phyloP scores from a whole-genome alignment of 2,797 vertebrate genomes.

The Notoglanidium macrostoma region DNA sequence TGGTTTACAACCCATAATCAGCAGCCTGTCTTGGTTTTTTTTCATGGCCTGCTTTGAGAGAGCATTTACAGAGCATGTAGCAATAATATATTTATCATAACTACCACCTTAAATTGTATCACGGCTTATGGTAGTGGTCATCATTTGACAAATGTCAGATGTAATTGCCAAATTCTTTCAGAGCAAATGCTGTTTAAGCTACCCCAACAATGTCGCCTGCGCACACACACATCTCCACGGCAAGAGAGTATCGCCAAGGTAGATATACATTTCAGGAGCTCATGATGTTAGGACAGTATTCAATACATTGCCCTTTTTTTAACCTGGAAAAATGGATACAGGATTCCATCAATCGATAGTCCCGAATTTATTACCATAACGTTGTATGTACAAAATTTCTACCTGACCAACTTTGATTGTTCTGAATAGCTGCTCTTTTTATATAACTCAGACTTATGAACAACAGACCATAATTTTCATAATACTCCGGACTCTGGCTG shows the following conservation, averaged over 20 bases:
- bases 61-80: slow-evolving; percentile 46
- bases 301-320: neutral
- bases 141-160: neutral
- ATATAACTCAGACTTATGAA: neutral
- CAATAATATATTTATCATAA: slow-evolving; percentile 21
- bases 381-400: neutral
- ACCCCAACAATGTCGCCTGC: neutral
- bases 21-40: slow-evolving; percentile 10
- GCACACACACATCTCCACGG: neutral
- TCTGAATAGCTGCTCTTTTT: neutral
- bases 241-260: neutral
- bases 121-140: neutral
- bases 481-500: neutral
- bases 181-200: neutral
- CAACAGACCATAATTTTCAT: neutral
- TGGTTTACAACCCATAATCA: slow-evolving; percentile 52
- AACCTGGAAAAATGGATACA: neutral
- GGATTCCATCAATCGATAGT: neutral
- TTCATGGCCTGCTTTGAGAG: neutral
- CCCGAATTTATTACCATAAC: neutral
- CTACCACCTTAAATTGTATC: slow-evolving; percentile 1
- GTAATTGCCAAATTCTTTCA: neutral
- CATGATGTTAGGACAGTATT: neutral
- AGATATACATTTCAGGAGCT: neutral
- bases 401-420: neutral